Evolutionary conservation across 2,888 invertebrate genomes (phyloP).

Genomic region (Hydrotaea cyrtoneurina): DNA sequence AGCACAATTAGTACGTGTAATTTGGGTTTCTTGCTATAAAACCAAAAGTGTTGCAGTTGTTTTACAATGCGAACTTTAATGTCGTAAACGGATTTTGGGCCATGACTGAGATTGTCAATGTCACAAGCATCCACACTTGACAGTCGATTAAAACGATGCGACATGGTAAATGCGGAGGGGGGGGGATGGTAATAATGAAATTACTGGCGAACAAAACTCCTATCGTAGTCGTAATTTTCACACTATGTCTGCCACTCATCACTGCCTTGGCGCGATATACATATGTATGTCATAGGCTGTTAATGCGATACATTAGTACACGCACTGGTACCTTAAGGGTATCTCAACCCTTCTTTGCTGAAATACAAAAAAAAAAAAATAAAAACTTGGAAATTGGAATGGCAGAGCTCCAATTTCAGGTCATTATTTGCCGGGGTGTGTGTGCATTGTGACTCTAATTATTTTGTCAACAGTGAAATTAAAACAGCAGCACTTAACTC

Average conservation of each 20-base stretch:
- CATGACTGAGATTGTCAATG: too few species aligned
- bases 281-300: neutral
- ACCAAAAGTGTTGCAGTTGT: too few species aligned
- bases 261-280: neutral
- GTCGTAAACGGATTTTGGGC: too few species aligned
- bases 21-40: too few species aligned
- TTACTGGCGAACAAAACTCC: neutral
- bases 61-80: too few species aligned
- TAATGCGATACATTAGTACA: constrained; percentile 1
- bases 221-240: neutral
- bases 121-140: neutral
- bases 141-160: neutral
- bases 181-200: too few species aligned
- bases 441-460: constrained; percentile 14
- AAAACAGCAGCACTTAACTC: constrained; percentile 29
- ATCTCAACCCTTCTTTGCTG: neutral
- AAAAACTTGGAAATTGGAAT: neutral
- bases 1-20: too few species aligned
- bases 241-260: neutral
- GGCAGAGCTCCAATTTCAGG: neutral
- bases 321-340: neutral
- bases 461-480: constrained; percentile 51
- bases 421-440: neutral
- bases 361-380: neutral
- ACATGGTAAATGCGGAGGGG: neutral